These are phyloP conservation scores for Callionymus lyra DNA, from an alignment of 2,113 vertebrate species.

Conservation along the genomic window DNA sequence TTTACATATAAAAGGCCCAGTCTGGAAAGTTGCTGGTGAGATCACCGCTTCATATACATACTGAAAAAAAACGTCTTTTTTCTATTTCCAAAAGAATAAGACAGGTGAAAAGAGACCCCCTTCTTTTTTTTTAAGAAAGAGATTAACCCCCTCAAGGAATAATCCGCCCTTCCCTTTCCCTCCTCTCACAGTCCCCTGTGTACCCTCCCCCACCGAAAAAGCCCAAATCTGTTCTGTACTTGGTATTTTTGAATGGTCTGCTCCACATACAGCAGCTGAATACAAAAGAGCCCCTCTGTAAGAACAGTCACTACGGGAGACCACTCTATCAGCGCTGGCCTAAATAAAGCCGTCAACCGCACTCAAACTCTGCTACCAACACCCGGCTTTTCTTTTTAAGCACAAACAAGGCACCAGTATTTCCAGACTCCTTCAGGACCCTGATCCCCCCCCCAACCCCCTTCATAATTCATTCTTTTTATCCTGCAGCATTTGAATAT, in stretches of 20 bases:
- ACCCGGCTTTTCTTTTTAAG: slow-evolving; percentile 13
- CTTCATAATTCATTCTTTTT: slow-evolving; percentile 44
- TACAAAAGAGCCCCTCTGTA: slow-evolving; percentile 55
- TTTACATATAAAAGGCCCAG: too few relatives aligned
- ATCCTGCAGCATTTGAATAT: slow-evolving; percentile 57
- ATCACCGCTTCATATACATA: too few relatives aligned
- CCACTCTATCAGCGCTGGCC: slow-evolving; percentile 45
- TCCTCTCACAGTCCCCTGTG: too few relatives aligned
- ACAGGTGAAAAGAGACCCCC: too few relatives aligned
- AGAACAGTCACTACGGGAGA: slow-evolving; percentile 46
- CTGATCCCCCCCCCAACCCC: too few relatives aligned
- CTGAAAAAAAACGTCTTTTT: too few relatives aligned
- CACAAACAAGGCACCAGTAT: slow-evolving; percentile 4
- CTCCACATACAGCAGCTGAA: slow-evolving; percentile 51
- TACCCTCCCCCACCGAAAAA: slow-evolving; percentile 33
- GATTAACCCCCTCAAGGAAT: slow-evolving; percentile 27
- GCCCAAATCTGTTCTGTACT: slow-evolving; percentile 49
- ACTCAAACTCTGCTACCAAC: slow-evolving; percentile 25
- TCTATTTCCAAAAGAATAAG: too few relatives aligned
- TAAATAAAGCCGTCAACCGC: slow-evolving; percentile 45
- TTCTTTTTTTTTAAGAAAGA: too few relatives aligned
- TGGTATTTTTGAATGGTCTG: slow-evolving; percentile 54
- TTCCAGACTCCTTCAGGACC: slow-evolving; percentile 11
- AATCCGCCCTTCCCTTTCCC: too few relatives aligned
- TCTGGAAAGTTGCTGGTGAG: too few relatives aligned